Evolutionary conservation across 2,113 vertebrate genomes (phyloP).

Genomic region (Peucedramus taeniatus): DNA sequence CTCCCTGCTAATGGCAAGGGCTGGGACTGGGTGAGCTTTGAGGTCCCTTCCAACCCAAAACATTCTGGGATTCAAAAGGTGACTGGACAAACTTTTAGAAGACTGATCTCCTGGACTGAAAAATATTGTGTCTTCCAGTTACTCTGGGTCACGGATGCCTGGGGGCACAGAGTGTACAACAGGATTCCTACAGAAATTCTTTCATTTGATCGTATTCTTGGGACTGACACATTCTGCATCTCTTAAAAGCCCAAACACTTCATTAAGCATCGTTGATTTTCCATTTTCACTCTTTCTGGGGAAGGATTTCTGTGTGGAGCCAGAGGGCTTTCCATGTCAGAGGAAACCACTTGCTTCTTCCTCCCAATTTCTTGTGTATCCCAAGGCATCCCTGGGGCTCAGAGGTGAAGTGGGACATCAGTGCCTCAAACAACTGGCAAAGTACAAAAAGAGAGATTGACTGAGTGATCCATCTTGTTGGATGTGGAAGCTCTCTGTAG

Average conservation of each 20-base stretch:
- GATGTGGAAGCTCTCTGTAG: not conserved
- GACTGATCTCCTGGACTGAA: too few species aligned
- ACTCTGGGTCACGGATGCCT: not conserved
- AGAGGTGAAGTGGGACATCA: not conserved
- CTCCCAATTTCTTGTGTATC: not conserved
- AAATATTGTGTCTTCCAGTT: too few species aligned
- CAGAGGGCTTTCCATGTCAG: not conserved
- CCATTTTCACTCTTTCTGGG: not conserved
- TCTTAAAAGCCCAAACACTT: not conserved
- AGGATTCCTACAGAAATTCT: not conserved
- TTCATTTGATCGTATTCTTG: rapidly evolving
- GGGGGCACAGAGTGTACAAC: not conserved
- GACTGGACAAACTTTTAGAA: not conserved
- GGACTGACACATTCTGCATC: not conserved
- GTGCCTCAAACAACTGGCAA: not conserved
- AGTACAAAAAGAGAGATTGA: not conserved
- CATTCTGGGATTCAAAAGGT: not conserved
- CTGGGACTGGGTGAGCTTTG: rapidly evolving
- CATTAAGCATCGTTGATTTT: not conserved
- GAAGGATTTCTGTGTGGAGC: not conserved
- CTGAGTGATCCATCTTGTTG: not conserved
- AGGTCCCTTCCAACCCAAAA: not conserved
- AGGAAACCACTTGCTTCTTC: not conserved
- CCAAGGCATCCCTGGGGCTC: not conserved
- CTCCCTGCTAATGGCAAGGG: not conserved